A percentile compares a stretch with the other conserved stretches of the same genome.
These are phyloP conservation scores for Oscheius sp. DNA, from an alignment of 2,888 invertebrate genomes.

Conservation along the genomic window DNA sequence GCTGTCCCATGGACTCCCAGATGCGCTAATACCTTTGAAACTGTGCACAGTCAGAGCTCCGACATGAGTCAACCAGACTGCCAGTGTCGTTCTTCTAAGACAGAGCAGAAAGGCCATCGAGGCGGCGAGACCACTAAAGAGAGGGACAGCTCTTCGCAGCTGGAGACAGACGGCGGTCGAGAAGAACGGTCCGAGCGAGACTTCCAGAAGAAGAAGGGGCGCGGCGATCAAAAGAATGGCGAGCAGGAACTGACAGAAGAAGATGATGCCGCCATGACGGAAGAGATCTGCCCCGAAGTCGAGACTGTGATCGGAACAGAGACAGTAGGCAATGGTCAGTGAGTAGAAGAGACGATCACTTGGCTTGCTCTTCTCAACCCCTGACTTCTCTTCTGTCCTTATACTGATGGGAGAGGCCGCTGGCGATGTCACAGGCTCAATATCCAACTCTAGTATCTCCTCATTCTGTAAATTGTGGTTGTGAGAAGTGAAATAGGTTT, in stretches of 20 bases:
- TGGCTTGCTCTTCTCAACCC: background rate
- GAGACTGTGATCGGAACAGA: background rate
- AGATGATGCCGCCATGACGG: slow-evolving; percentile 16
- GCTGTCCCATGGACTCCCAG: slow-evolving; percentile 1
- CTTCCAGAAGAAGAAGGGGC: slow-evolving; percentile 11
- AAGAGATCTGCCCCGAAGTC: background rate
- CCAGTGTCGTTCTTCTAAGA: background rate
- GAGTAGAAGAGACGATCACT: background rate
- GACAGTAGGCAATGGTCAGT: background rate
- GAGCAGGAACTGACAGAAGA: slow-evolving; percentile 3
- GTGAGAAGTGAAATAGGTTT: no score
- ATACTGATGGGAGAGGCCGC: background rate
- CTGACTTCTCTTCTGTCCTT: background rate
- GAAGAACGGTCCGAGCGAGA: background rate
- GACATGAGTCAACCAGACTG: background rate
- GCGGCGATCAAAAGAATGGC: background rate
- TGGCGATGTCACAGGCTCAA: slow-evolving; percentile 8
- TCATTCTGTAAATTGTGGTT: background rate
- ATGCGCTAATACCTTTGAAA: background rate
- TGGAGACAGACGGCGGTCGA: slow-evolving; percentile 3
- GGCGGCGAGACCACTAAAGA: slow-evolving; percentile 2
- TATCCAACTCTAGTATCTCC: slow-evolving; percentile 4
- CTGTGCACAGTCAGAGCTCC: background rate
- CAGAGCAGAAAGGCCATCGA: background rate
- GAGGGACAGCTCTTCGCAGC: slow-evolving; percentile 6